Conservation (phyloP, 2,113 vertebrate genomes). For the Malurus alboscapulatus region DNA sequence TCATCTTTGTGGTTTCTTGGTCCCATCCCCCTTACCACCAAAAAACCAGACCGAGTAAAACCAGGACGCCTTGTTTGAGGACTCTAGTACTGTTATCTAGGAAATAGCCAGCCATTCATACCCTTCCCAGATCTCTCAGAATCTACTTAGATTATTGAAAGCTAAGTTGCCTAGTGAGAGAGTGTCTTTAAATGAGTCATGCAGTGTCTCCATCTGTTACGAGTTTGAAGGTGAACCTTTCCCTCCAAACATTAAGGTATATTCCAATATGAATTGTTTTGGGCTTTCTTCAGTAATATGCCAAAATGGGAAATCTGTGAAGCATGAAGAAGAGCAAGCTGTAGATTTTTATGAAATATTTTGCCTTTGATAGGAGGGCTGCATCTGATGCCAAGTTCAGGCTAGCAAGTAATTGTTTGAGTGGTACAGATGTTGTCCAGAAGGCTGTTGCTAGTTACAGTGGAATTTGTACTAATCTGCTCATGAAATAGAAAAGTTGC, state of each 20-base stretch:
- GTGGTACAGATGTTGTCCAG: not conserved
- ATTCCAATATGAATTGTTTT: not conserved
- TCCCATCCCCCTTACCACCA: no score
- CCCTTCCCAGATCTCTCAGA: not conserved
- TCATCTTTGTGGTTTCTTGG: no score
- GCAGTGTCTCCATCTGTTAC: not conserved
- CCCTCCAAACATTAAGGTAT: not conserved
- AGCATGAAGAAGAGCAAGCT: not conserved
- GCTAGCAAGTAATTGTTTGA: not conserved
- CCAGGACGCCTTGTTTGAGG: not conserved
- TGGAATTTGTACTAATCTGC: not conserved
- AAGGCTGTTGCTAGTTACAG: fast-evolving
- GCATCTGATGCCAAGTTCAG: not conserved
- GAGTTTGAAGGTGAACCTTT: slow-evolving; percentile 19
- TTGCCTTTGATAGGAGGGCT: not conserved
- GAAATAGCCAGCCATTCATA: not conserved
- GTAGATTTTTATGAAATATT: not conserved
- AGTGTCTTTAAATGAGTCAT: not conserved
- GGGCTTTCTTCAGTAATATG: not conserved
- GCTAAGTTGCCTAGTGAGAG: not conserved
- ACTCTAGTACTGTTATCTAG: not conserved
- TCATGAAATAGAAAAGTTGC: not conserved
- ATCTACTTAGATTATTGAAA: not conserved
- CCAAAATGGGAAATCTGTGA: not conserved
- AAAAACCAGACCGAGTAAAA: no score